These are phyloP conservation scores for Ailuropoda melanoleuca DNA, from an alignment of 2,113 vertebrate genomes.

Conservation along the genomic window DNA sequence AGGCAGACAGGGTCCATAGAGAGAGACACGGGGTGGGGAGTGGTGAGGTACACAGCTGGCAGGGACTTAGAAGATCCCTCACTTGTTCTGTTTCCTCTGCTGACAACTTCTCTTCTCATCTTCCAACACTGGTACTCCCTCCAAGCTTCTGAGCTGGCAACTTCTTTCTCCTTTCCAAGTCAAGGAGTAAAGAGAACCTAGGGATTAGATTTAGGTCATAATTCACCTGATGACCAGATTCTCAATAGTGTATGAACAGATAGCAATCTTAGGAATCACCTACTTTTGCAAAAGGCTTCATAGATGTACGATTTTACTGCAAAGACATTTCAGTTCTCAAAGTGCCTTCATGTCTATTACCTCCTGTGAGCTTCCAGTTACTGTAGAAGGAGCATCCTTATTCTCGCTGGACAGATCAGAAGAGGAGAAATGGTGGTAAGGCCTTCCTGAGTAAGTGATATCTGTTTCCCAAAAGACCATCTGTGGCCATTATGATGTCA, in stretches of 20 bases:
- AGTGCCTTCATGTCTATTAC: not conserved
- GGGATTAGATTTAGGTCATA: not conserved
- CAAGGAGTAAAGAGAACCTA: not conserved
- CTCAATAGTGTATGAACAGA: not conserved
- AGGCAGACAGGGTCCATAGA: not conserved
- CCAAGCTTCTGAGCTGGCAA: not conserved
- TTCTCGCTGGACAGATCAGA: not conserved
- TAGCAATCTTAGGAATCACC: not conserved
- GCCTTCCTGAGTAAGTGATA: not conserved
- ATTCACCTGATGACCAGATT: not conserved
- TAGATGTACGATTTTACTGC: not conserved
- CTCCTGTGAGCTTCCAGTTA: not conserved
- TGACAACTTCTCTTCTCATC: not conserved
- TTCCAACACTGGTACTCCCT: not conserved
- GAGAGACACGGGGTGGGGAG: not conserved
- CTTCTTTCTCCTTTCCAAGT: not conserved
- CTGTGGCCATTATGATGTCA: slow-evolving; percentile 21
- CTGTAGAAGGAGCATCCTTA: not conserved
- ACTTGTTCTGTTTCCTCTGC: not conserved
- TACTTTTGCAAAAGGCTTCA: not conserved
- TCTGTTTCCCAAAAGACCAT: not conserved
- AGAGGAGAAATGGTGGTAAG: not conserved
- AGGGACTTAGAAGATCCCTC: not conserved
- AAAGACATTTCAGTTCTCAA: not conserved
- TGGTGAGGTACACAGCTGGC: not conserved